Evolutionary conservation across 2,797 vertebrate genomes (phyloP).

Genomic region (Prionace glauca): DNA sequence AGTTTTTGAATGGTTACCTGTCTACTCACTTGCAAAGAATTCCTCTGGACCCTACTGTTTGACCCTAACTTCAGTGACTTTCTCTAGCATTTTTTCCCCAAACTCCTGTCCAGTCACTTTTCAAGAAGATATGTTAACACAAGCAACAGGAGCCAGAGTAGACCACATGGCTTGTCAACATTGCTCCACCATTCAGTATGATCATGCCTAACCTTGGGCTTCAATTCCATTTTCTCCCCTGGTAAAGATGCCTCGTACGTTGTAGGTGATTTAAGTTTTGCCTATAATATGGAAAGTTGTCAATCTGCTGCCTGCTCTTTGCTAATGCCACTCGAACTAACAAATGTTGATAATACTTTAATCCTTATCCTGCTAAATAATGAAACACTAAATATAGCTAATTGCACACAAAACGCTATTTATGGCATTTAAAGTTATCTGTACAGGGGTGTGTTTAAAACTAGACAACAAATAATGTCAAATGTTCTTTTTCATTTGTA

Average conservation of each 20-base stretch:
- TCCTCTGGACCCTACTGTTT: not conserved
- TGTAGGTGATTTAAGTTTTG: not conserved
- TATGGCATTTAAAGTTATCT: not conserved
- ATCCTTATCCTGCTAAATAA: not conserved
- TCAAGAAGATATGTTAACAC: not conserved
- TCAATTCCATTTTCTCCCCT: too few species aligned
- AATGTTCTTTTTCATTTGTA: not conserved
- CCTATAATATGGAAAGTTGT: not conserved
- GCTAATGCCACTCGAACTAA: not conserved
- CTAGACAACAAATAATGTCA: not conserved
- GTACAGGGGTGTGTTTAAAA: not conserved
- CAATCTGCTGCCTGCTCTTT: not conserved
- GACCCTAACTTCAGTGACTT: not conserved
- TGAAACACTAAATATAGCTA: not conserved
- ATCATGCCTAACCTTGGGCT: too few species aligned
- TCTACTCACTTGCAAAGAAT: not conserved
- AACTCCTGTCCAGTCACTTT: not conserved
- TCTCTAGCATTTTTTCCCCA: not conserved
- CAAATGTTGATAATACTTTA: not conserved
- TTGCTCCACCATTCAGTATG: too few species aligned
- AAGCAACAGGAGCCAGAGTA: too few species aligned
- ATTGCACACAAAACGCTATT: not conserved
- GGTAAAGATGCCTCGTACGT: not conserved
- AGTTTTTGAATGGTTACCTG: not conserved
- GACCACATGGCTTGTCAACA: too few species aligned